Conservation (phyloP, 1,140 invertebrate genomes). For the Uloborus diversus region DNA sequence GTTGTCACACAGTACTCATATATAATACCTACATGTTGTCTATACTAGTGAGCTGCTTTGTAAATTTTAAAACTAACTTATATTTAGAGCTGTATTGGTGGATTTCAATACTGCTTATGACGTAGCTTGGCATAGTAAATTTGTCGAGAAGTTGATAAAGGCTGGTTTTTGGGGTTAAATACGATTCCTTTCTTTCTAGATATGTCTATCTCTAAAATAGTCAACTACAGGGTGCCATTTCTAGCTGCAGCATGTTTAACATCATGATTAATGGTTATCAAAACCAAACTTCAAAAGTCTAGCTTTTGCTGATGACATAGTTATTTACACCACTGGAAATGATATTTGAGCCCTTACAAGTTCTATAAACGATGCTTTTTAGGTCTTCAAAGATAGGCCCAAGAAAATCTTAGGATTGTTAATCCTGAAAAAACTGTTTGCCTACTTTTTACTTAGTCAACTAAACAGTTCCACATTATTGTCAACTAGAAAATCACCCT, state of each 20-base stretch:
- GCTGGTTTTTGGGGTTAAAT: not conserved
- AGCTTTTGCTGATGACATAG: conserved; percentile 13
- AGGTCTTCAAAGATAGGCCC: not conserved
- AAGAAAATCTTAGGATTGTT: not conserved
- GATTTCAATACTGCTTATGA: no score
- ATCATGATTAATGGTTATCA: not conserved
- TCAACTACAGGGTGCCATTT: not conserved
- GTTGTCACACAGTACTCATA: no score
- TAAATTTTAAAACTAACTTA: no score
- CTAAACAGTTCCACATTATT: no score
- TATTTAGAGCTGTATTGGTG: no score
- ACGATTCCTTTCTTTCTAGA: not conserved
- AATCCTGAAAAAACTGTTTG: conserved; percentile 11
- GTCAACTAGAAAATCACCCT: no score
- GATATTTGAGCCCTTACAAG: not conserved
- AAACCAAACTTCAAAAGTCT: conserved; percentile 1
- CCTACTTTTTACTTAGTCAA: not conserved
- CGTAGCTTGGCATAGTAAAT: no score
- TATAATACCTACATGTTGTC: no score
- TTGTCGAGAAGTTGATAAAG: no score
- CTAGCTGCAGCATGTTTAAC: conserved; percentile 18
- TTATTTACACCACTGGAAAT: conserved; percentile 9
- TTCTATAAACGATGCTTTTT: not conserved
- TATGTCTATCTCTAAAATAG: conserved; percentile 11
- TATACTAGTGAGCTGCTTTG: no score